Evolutionary conservation across 2,888 invertebrate species (phyloP), one percentile per base, ranked within the genome.

Genomic region (Heliconius aoede): DNA sequence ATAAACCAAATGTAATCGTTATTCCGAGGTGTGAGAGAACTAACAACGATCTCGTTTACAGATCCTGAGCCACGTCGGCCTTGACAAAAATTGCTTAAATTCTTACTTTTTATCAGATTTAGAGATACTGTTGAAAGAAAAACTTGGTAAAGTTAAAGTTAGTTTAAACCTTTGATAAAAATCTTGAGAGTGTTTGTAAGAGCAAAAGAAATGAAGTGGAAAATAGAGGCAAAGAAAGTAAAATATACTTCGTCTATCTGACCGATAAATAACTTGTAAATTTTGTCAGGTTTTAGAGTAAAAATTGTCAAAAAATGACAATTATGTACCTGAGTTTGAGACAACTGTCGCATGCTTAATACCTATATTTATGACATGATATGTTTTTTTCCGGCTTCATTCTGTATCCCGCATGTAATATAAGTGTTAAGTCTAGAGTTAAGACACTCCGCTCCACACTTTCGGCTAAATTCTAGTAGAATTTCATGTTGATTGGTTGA

Each of bases 131-230:
- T n/a, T 4, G 24, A 65, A 32, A 64, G 40, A 65, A 65, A 64
- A 40, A 26, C 65, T 36, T 40, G 24, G 24, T 24, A 40, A 36
- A 36, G 15, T 40, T 8, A 36, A 36, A 65, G 15, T 40, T 65
- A 65, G 36, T 65, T 40, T 40, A 26, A 40, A 40, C 36, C 8
- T 40, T 65, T 65, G 36, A 65, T 65, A 40, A 65, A 65, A 65
- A 65, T 36, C 65, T 36, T 24, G 24, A 65, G 24, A 65, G 36
- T 36, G 36, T 24, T 65, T 65, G n/a, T 36, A 36, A 36, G 36
- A 65, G 36, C 15, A n/a, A 65, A 64, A 40, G 65, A 65, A 65
- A 65, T 40, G 24, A 24, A 40, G 24, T 40, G 8, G n/a, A 65
- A 15, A 40, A 11, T 36, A 24, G 32, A 32, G n/a, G 32, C 4